Percentiles rank a stretch among this genome's conserved stretches.
Evolutionary conservation across 2,888 invertebrate genomes (phyloP).

Genomic region (Tenthredo livida): DNA sequence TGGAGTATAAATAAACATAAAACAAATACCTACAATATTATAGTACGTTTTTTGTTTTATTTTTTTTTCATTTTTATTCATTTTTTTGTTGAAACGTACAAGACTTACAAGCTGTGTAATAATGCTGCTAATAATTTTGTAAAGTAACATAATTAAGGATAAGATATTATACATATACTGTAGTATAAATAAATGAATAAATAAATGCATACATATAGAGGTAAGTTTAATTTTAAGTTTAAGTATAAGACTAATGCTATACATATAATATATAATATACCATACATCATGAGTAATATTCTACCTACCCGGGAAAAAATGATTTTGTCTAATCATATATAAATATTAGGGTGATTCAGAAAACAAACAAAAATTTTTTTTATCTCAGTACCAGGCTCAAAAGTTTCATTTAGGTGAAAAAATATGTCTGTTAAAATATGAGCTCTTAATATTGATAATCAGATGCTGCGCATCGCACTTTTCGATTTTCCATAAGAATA

Average conservation of each 20-base stretch:
- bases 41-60: background rate
- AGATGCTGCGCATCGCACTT: too few species aligned
- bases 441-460: too few species aligned
- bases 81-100: background rate
- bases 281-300: background rate
- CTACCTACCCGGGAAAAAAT: too few species aligned
- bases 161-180: constrained; percentile 11
- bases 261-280: background rate
- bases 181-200: background rate
- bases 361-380: too few species aligned
- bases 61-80: background rate
- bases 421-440: too few species aligned
- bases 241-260: background rate
- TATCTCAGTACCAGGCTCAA: too few species aligned
- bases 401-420: too few species aligned
- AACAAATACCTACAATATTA: background rate
- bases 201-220: background rate
- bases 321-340: too few species aligned
- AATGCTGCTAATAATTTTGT: constrained; percentile 20
- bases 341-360: too few species aligned
- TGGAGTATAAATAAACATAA: background rate
- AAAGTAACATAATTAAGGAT: constrained; percentile 1
- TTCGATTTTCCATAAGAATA: too few species aligned
- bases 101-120: constrained; percentile 34
- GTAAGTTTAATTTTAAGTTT: background rate